A percentile compares a stretch with the other conserved stretches of the same genome.
These are phyloP conservation scores for Hydriomena furcata DNA, from an alignment of 2,888 invertebrate species.

Conservation along the genomic window DNA sequence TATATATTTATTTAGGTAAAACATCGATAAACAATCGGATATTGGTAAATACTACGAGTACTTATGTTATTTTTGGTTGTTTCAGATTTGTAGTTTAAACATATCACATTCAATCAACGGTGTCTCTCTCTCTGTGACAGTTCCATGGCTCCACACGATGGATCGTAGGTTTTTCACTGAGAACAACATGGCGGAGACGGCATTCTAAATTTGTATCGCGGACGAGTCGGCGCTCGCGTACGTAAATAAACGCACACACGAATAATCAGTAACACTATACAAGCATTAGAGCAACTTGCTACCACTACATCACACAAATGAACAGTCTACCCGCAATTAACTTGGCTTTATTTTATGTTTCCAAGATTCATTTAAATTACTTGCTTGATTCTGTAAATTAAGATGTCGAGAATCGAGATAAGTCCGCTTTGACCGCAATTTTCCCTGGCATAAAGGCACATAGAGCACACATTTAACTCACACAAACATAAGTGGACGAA, in stretches of 20 bases:
- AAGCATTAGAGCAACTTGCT: slow-evolving; percentile 64
- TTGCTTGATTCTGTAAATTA: slow-evolving; percentile 11
- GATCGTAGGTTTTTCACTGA: slow-evolving; percentile 80
- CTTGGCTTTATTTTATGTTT: slow-evolving; percentile 37
- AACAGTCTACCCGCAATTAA: slow-evolving; percentile 43
- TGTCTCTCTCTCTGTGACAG: slow-evolving; percentile 54
- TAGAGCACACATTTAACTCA: slow-evolving; percentile 55
- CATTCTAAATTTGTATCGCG: slow-evolving; percentile 83
- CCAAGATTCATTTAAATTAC: slow-evolving; percentile 17
- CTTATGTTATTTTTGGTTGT: slow-evolving; percentile 1
- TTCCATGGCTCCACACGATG: slow-evolving; percentile 65
- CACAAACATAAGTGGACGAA: slow-evolving; percentile 73
- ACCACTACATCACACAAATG: slow-evolving; percentile 50
- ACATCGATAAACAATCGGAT: too few relatives aligned
- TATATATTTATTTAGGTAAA: too few relatives aligned
- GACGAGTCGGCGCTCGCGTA: slow-evolving; percentile 83
- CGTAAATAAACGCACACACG: slow-evolving; percentile 84
- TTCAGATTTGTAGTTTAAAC: neutral
- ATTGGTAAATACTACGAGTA: too few relatives aligned
- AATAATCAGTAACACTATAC: slow-evolving; percentile 80
- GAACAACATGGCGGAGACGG: slow-evolving; percentile 83
- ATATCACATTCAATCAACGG: slow-evolving; percentile 26
- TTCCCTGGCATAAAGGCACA: slow-evolving; percentile 11
- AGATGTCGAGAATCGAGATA: neutral
- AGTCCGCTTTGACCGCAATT: slow-evolving; percentile 4